Evolutionary conservation across 1,140 invertebrate genomes (phyloP).

Genomic region (Ctenoplectra terminalis): DNA sequence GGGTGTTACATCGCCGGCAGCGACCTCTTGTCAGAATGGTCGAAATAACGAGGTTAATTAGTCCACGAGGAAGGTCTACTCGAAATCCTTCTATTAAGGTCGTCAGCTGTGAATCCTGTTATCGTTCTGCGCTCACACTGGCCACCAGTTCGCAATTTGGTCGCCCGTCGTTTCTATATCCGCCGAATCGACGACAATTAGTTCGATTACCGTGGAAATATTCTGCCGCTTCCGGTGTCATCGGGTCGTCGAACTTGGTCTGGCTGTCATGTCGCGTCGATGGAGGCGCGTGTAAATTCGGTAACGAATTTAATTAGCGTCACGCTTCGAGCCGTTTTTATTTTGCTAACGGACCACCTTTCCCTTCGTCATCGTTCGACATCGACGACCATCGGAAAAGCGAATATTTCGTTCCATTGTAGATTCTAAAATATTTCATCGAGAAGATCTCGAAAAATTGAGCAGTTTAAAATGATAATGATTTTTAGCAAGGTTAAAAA

Average conservation of each 20-base stretch:
- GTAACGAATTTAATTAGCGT: conserved; percentile 31
- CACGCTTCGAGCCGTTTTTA: too few relatives aligned
- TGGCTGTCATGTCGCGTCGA: conserved; percentile 10
- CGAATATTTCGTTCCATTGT: too few relatives aligned
- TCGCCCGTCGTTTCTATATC: neutral
- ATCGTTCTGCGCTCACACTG: conserved; percentile 3
- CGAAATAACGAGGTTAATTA: conserved; percentile 63
- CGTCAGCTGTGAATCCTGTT: conserved; percentile 55
- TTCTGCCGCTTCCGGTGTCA: neutral
- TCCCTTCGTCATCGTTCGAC: neutral
- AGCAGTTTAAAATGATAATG: too few relatives aligned
- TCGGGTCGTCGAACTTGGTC: conserved; percentile 17
- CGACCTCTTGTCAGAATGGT: conserved; percentile 18
- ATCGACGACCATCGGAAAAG: too few relatives aligned
- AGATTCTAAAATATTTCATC: too few relatives aligned
- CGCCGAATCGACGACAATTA: conserved; percentile 45
- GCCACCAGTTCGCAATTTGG: neutral
- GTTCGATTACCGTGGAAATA: conserved; percentile 33
- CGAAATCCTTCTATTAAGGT: conserved; percentile 64
- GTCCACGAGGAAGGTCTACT: conserved; percentile 23
- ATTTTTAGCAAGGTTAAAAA: too few relatives aligned
- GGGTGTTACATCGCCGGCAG: conserved; percentile 49
- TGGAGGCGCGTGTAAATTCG: conserved; percentile 20
- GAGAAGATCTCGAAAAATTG: too few relatives aligned
- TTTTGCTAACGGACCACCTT: neutral